Percentiles rank a stretch among this genome's conserved stretches.
Conservation (phyloP, 2,888 invertebrate species). For the Mechanitis mazaeus region DNA sequence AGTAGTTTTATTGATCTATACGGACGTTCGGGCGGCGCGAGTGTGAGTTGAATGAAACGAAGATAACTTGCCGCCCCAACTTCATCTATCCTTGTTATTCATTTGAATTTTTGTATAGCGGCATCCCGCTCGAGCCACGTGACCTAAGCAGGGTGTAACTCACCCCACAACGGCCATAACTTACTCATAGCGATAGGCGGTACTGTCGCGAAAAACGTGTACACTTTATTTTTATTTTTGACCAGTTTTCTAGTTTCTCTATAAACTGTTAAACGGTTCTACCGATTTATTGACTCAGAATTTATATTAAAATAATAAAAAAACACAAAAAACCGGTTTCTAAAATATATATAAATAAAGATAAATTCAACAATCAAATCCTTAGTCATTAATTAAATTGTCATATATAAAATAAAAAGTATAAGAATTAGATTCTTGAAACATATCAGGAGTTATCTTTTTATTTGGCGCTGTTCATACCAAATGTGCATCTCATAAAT, state of each 20-base stretch:
- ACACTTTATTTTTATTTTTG: slow-evolving; percentile 50
- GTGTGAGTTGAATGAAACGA: slow-evolving; percentile 77
- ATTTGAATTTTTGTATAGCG: slow-evolving; percentile 42
- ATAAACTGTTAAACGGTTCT: slow-evolving; percentile 33
- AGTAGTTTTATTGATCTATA: slow-evolving; percentile 79
- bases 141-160: slow-evolving; percentile 77
- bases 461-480: slow-evolving; percentile 68
- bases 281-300: slow-evolving; percentile 18
- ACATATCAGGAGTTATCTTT: slow-evolving; percentile 61
- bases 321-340: background rate
- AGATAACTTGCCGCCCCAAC: slow-evolving; percentile 77
- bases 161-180: slow-evolving; percentile 76
- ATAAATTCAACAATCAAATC: slow-evolving; percentile 5
- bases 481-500: slow-evolving; percentile 76
- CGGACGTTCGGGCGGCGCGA: slow-evolving; percentile 74
- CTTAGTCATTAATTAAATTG: slow-evolving; percentile 4
- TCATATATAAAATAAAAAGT: slow-evolving; percentile 5
- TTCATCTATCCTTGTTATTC: slow-evolving; percentile 54
- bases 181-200: slow-evolving; percentile 77
- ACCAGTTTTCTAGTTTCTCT: slow-evolving; percentile 38
- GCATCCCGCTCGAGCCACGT: slow-evolving; percentile 69
- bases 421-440: slow-evolving; percentile 50
- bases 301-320: background rate
- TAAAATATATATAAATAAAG: background rate
- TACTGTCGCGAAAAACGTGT: slow-evolving; percentile 71